A percentile compares a stretch with the other conserved stretches of the same genome.
phyloP scores from a whole-genome alignment of 23 tunicate genomes.

The Phallusia fumigata region DNA sequence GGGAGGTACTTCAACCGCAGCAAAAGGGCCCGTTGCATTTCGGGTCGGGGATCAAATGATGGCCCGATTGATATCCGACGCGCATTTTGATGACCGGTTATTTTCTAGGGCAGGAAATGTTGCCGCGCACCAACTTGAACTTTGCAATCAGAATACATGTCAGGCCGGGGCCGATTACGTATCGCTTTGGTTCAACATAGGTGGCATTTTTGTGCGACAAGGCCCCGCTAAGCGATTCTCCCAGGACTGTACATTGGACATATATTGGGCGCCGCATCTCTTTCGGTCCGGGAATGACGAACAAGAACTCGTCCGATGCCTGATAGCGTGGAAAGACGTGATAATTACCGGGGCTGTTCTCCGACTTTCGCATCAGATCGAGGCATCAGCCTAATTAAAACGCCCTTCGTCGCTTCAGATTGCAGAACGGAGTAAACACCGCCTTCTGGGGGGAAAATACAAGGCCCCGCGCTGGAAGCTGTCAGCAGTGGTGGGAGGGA shows the following conservation, averaged over 20 bases:
- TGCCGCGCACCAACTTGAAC: not conserved
- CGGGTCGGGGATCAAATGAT: slow-evolving; percentile 5
- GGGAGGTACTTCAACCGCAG: slow-evolving; percentile 12
- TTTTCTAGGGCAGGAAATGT: slow-evolving; percentile 7
- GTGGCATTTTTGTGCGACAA: not conserved
- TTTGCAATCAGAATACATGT: not conserved
- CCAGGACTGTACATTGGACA: no score
- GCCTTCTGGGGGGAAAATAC: not conserved
- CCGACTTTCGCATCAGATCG: no score
- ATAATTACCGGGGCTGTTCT: not conserved
- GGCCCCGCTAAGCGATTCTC: no score
- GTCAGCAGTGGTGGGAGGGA: not conserved
- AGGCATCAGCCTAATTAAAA: no score
- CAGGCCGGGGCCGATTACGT: not conserved
- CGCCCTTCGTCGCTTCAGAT: not conserved
- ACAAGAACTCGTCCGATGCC: not conserved
- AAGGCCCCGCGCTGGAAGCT: not conserved
- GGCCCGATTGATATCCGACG: not conserved
- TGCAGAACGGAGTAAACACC: not conserved
- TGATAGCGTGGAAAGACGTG: slow-evolving; percentile 4
- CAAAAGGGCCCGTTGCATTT: not conserved
- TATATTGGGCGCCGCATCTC: not conserved
- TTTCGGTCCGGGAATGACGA: not conserved
- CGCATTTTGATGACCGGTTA: slow-evolving; percentile 11
- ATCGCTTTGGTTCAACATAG: not conserved